These are phyloP conservation scores for Ectobius pallidus DNA, from an alignment of 2,888 invertebrate species.

Conservation along the genomic window DNA sequence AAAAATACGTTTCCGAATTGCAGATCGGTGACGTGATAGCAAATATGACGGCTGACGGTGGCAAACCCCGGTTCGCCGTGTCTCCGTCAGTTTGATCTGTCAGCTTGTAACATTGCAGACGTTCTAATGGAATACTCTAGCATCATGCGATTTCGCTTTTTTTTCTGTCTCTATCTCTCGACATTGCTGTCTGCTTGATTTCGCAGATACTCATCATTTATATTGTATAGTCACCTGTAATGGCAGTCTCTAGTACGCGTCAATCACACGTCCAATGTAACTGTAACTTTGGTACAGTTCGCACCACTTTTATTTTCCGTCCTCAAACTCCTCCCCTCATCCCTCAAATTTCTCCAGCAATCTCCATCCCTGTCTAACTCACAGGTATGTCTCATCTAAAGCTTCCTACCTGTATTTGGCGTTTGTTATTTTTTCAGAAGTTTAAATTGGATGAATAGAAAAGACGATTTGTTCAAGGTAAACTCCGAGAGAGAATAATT, in stretches of 20 bases:
- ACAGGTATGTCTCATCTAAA: neutral
- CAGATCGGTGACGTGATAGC: too few relatives aligned
- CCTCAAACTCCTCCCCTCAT: neutral
- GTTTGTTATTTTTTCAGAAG: conserved; percentile 25
- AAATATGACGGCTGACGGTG: too few relatives aligned
- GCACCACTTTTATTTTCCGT: neutral
- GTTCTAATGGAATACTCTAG: too few relatives aligned
- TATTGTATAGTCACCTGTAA: conserved; percentile 27
- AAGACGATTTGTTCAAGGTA: too few relatives aligned
- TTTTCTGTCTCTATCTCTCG: too few relatives aligned
- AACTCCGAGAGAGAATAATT: too few relatives aligned
- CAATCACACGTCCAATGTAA: conserved; percentile 27
- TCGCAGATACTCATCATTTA: neutral
- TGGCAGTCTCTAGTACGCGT: conserved; percentile 21
- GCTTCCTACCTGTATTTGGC: neutral
- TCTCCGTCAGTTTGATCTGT: too few relatives aligned
- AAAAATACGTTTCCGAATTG: too few relatives aligned
- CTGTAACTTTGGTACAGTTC: neutral
- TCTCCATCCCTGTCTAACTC: neutral
- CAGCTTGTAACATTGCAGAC: too few relatives aligned
- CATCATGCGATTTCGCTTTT: too few relatives aligned
- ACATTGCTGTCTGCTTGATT: neutral
- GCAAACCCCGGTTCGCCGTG: too few relatives aligned
- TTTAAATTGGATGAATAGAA: neutral
- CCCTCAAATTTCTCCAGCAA: neutral